Conservation (phyloP, 2,888 invertebrate genomes). For the Xylocampa areola region DNA sequence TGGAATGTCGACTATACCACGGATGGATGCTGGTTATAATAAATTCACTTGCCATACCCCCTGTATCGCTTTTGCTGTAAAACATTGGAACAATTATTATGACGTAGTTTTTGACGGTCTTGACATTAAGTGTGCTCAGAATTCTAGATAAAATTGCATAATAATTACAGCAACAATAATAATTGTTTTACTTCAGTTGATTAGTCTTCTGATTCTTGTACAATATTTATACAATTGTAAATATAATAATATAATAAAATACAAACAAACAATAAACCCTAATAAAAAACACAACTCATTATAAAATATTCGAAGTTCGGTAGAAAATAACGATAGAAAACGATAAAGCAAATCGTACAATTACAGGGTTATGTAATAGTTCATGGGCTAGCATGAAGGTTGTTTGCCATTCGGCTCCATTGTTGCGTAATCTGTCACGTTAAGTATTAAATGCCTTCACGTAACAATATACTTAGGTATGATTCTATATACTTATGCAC, state of each 20-base stretch:
- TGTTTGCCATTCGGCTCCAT: constrained; percentile 57
- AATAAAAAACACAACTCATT: constrained; percentile 6
- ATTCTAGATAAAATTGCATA: no score
- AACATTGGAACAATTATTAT: no score
- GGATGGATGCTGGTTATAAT: no score
- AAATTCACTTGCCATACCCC: no score
- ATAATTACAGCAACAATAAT: no score
- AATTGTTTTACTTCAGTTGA: no score
- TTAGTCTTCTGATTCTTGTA: no score
- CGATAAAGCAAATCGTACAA: constrained; percentile 55
- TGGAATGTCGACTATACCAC: no score
- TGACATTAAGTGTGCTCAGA: no score
- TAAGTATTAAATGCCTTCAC: constrained; percentile 53
- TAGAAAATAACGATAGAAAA: constrained; percentile 44
- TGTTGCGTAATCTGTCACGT: constrained; percentile 65
- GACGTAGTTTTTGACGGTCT: no score
- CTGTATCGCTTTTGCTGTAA: no score
- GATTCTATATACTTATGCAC: constrained; percentile 4
- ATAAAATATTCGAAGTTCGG: constrained; percentile 18
- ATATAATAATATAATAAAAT: background rate
- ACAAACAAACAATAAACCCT: constrained; percentile 10
- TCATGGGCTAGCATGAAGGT: constrained; percentile 64
- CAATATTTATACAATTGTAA: no score
- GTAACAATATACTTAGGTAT: constrained; percentile 31
- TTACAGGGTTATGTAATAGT: constrained; percentile 64